phyloP scores from a whole-genome alignment of 2,797 vertebrate genomes.

The Phoebastria nigripes region DNA sequence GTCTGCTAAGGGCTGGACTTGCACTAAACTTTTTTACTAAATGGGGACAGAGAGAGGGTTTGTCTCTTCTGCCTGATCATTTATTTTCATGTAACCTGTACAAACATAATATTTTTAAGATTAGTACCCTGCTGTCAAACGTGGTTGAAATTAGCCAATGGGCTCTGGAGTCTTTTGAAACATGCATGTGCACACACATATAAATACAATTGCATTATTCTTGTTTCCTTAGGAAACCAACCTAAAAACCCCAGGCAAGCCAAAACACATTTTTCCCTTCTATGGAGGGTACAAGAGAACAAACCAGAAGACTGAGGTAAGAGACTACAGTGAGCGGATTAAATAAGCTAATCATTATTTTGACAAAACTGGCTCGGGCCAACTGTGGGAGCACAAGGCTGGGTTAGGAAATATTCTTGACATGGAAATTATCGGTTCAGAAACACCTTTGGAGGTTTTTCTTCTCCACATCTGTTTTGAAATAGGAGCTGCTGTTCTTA shows the following conservation, averaged over 20 bases:
- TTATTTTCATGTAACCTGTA: background rate
- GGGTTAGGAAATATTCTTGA: constrained; percentile 18
- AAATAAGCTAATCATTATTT: constrained; percentile 29
- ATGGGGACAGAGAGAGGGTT: background rate
- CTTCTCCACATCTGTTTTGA: constrained; percentile 21
- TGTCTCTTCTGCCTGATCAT: background rate
- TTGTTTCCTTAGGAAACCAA: constrained; percentile 21
- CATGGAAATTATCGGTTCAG: background rate
- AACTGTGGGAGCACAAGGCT: background rate
- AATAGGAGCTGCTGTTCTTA: background rate
- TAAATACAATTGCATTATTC: constrained; percentile 16
- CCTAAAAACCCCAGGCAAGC: background rate
- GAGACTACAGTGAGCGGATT: background rate
- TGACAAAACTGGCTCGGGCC: background rate
- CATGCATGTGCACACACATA: background rate
- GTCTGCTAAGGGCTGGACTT: background rate
- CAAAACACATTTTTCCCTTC: constrained; percentile 13
- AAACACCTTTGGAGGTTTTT: constrained; percentile 34
- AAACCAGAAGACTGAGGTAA: constrained; percentile 41
- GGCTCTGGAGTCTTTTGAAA: background rate
- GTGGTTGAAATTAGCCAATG: background rate
- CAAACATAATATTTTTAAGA: background rate
- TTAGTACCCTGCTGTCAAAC: background rate
- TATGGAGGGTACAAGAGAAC: background rate
- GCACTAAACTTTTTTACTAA: background rate